Evolutionary conservation across 2,888 invertebrate species (phyloP), one percentile per base, ranked within the genome.

Genomic region (Molorchus minor): DNA sequence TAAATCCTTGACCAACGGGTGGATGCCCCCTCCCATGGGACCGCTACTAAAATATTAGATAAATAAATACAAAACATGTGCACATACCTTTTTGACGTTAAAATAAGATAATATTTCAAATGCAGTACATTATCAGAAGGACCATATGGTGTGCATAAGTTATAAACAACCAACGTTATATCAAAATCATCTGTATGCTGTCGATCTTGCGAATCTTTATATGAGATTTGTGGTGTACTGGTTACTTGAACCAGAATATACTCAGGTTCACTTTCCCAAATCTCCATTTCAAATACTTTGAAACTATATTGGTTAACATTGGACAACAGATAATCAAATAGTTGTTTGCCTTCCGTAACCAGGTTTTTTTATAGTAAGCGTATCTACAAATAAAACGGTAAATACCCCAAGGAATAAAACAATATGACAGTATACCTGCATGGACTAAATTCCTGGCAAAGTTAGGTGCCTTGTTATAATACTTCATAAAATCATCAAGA

Each of bases 381-480:
- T 80, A 71, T 87, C 88, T 87, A 73, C n/a, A 8, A 79, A 52
- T 41, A 44, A 47, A 46, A 57, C 4, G 40, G 15, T 13, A 3
- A 40, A 17, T 40, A 58, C 29, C 47, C 57, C 46, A 38, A 29
- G 3, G n/a, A 21, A 16, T 53, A n/a, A n/a, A n/a, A n/a, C n/a
- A n/a, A n/a, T n/a, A n/a, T n/a, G n/a, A n/a, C n/a, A n/a, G n/a
- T n/a, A n/a, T 80, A 88, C 90, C 89, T 76, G 88, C 84, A 71
- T 87, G 84, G 19, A 91, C 84, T 64, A 88, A 84, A 80, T 91
- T 92, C 65, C 90, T 82, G 0, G 92, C 89, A 74, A 87, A 91
- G 78, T 88, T 89, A 1, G 92, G 92, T 3, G 90, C 87, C 77
- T 90, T 89, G 45, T 86, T 87, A 75, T 91, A 92, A 76, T 91